Conservation (phyloP, 2,888 invertebrate genomes). For the Penaeus monodon region DNA sequence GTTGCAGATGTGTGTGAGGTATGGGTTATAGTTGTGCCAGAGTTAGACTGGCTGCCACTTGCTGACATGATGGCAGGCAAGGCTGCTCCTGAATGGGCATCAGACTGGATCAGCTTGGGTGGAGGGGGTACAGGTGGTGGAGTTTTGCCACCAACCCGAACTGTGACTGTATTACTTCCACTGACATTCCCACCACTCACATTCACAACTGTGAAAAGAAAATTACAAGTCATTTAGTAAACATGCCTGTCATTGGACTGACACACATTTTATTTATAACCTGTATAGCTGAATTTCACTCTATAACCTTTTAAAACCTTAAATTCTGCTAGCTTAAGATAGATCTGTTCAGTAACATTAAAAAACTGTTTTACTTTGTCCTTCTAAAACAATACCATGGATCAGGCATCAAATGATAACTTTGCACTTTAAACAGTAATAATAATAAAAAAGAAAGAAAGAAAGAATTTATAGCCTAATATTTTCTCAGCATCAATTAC, state of each 20-base stretch:
- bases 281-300: not conserved
- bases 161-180: slow-evolving; percentile 44
- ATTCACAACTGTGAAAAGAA: slow-evolving; percentile 45
- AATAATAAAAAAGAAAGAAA: not conserved
- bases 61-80: slow-evolving; percentile 28
- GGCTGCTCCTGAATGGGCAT: slow-evolving; percentile 5
- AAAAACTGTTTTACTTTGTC: too few species aligned
- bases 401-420: too few species aligned
- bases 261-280: not conserved
- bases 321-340: too few species aligned
- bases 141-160: slow-evolving; percentile 56
- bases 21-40: slow-evolving; percentile 39
- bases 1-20: slow-evolving; percentile 25
- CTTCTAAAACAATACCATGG: too few species aligned
- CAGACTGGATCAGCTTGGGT: slow-evolving; percentile 21
- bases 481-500: too few species aligned
- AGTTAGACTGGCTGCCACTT: not conserved
- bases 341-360: too few species aligned
- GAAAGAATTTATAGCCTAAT: not conserved
- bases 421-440: not conserved
- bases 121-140: slow-evolving; percentile 59
- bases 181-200: slow-evolving; percentile 29
- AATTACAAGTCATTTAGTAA: not conserved
- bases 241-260: too few species aligned
- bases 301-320: too few species aligned